phyloP scores from a whole-genome alignment of 2,888 invertebrate species.

The Chalcis sispes region DNA sequence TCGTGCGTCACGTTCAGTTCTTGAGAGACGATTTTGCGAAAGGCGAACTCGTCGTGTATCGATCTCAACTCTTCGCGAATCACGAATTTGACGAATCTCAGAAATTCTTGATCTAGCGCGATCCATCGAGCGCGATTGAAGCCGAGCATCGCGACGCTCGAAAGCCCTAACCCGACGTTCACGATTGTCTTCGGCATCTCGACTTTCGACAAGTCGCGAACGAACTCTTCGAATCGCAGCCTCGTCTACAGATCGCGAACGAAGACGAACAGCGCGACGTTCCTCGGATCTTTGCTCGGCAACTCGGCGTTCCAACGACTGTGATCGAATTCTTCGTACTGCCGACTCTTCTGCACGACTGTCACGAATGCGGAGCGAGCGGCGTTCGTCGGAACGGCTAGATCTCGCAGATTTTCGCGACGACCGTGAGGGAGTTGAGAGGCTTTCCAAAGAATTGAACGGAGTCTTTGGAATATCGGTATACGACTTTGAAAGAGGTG shows the following conservation, averaged over 20 bases:
- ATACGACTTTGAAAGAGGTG: not conserved
- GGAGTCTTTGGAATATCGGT: not conserved
- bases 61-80: no score
- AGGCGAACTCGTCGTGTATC: not conserved
- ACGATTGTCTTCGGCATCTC: not conserved
- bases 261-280: slow-evolving; percentile 29
- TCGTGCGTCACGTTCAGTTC: not conserved
- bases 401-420: no score
- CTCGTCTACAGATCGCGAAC: slow-evolving; percentile 56
- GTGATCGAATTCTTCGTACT: no score
- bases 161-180: slow-evolving; percentile 24
- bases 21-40: not conserved
- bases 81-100: no score
- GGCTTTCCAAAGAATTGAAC: not conserved
- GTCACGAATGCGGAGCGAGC: not conserved
- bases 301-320: slow-evolving; percentile 8
- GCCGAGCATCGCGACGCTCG: slow-evolving; percentile 10
- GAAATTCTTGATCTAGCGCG: no score
- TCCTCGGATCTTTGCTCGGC: slow-evolving; percentile 5
- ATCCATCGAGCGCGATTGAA: not conserved
- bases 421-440: not conserved
- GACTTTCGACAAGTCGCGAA: not conserved
- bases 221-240: slow-evolving; percentile 28
- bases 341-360: no score
- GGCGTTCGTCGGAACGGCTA: not conserved